Evolutionary conservation across 2,113 vertebrate species (phyloP).

Genomic region (Mustelus asterias): DNA sequence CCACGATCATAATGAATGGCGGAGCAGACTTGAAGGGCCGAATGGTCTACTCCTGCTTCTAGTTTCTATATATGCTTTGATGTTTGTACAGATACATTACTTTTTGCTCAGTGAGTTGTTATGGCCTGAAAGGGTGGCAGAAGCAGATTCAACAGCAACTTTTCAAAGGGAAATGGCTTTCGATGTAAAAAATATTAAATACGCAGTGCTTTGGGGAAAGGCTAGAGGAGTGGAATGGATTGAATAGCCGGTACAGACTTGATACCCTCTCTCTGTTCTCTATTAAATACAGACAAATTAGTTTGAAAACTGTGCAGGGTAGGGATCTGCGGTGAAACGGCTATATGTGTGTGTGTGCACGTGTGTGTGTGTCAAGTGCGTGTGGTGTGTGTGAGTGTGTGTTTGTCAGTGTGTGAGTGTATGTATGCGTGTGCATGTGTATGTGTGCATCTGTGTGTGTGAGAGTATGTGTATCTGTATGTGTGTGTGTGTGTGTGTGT

Average conservation of each 20-base stretch:
- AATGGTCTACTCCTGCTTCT: too few relatives aligned
- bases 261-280: neutral
- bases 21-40: too few relatives aligned
- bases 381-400: too few relatives aligned
- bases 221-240: neutral
- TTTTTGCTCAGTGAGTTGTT: neutral
- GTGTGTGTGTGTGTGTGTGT: too few relatives aligned
- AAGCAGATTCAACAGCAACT: neutral
- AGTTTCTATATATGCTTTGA: too few relatives aligned
- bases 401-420: too few relatives aligned
- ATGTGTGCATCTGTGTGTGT: too few relatives aligned
- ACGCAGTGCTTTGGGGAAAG: neutral
- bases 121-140: neutral
- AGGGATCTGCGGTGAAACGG: neutral
- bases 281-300: neutral
- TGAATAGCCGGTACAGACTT: neutral
- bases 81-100: too few relatives aligned
- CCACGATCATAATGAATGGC: too few relatives aligned
- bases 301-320: neutral
- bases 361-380: too few relatives aligned
- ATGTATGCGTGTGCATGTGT: too few relatives aligned
- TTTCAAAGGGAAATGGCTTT: neutral
- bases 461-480: too few relatives aligned
- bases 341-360: neutral
- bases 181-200: neutral